Evolutionary conservation across 2,888 invertebrate genomes (phyloP).

Genomic region (Dione juno): DNA sequence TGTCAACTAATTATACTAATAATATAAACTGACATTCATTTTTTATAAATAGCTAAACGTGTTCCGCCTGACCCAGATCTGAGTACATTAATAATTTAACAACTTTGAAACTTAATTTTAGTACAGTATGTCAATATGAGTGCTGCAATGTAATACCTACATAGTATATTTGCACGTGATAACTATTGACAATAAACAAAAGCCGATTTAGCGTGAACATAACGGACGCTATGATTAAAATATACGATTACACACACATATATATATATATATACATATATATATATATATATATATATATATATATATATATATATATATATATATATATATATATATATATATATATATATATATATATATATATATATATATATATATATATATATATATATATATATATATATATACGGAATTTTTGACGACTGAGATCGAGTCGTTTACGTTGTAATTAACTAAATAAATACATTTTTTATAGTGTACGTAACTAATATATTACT

Average conservation of each 20-base stretch:
- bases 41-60: background rate
- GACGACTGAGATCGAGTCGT: background rate
- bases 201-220: conserved; percentile 37
- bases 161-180: conserved; percentile 13
- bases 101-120: background rate
- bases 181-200: conserved; percentile 30
- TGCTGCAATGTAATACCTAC: background rate
- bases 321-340: conserved; percentile 7
- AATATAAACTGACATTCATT: background rate
- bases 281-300: conserved; percentile 17
- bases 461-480: background rate
- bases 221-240: conserved; percentile 33
- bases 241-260: conserved; percentile 17
- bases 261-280: conserved; percentile 9
- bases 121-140: conserved; percentile 5
- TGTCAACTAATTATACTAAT: too few species aligned
- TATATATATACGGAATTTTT: background rate
- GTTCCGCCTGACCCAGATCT: background rate
- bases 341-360: conserved; percentile 22
- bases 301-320: conserved; percentile 22
- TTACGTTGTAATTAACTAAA: background rate
- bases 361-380: conserved; percentile 18
- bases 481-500: background rate
- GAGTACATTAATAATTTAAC: background rate
- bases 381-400: conserved; percentile 23